phyloP scores from a whole-genome alignment of 2,797 vertebrate genomes.

The Melanogrammus aeglefinus region DNA sequence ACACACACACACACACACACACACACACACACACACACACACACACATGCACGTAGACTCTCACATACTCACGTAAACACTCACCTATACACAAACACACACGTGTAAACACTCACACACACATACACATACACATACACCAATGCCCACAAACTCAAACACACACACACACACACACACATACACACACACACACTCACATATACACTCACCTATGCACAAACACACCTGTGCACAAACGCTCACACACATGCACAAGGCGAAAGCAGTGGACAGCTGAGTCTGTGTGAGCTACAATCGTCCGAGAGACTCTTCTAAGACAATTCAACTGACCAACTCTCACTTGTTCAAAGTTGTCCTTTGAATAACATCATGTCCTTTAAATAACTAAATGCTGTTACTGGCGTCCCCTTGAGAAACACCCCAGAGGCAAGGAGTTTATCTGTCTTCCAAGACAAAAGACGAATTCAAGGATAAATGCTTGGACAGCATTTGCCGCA shows the following conservation, averaged over 20 bases:
- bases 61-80: neutral
- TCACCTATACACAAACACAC: neutral
- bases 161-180: neutral
- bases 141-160: neutral
- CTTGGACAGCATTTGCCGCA: neutral
- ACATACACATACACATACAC: neutral
- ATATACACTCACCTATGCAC: neutral
- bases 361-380: neutral
- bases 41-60: neutral
- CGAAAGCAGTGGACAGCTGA: slow-evolving; percentile 6
- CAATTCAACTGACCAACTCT: neutral
- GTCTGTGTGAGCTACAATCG: slow-evolving; percentile 36
- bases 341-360: neutral
- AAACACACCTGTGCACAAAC: neutral
- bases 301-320: slow-evolving; percentile 12
- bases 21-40: neutral
- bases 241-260: neutral
- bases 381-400: neutral
- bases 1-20: too few relatives aligned
- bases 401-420: neutral
- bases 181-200: neutral
- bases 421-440: neutral
- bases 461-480: neutral
- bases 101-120: neutral
- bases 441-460: neutral